A percentile compares a stretch with the other conserved stretches of the same genome.
Conservation (phyloP, 2,888 invertebrate genomes). For the Notodonta ziczac region DNA sequence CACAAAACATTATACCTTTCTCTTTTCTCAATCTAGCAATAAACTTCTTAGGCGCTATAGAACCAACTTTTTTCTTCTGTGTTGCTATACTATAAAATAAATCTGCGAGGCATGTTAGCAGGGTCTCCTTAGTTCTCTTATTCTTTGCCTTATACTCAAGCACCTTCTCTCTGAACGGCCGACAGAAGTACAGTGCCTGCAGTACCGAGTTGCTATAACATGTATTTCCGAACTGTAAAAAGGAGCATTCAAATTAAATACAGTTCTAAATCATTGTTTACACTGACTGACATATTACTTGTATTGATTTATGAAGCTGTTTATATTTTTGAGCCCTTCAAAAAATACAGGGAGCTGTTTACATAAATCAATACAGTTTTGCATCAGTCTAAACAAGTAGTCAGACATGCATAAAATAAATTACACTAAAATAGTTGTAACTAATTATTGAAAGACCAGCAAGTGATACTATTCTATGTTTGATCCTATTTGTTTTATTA, state of each 20-base stretch:
- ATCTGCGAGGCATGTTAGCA: constrained; percentile 98
- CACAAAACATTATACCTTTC: constrained; percentile 89
- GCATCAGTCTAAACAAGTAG: too few species aligned
- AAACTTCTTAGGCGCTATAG: constrained; percentile 99
- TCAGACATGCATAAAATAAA: neutral
- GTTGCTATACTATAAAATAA: constrained; percentile 99
- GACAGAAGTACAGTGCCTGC: constrained; percentile 99
- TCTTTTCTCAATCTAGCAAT: constrained; percentile 99
- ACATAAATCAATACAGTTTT: too few species aligned
- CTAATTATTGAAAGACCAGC: too few species aligned
- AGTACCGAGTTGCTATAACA: constrained; percentile 99
- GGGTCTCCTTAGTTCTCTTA: constrained; percentile 97
- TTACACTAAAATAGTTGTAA: neutral
- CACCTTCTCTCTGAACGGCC: constrained; percentile 99
- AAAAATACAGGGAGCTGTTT: too few species aligned
- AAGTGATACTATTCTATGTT: too few species aligned
- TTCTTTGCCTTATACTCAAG: constrained; percentile 98
- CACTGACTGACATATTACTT: too few species aligned
- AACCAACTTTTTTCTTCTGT: constrained; percentile 99
- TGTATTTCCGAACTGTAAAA: constrained; percentile 97
- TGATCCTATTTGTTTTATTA: too few species aligned
- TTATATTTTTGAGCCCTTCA: too few species aligned
- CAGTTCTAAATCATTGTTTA: too few species aligned
- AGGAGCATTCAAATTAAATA: neutral
- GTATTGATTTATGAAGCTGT: too few species aligned